Evolutionary conservation across 1,140 invertebrate genomes (phyloP).

Genomic region (Drosophila mojavensis): DNA sequence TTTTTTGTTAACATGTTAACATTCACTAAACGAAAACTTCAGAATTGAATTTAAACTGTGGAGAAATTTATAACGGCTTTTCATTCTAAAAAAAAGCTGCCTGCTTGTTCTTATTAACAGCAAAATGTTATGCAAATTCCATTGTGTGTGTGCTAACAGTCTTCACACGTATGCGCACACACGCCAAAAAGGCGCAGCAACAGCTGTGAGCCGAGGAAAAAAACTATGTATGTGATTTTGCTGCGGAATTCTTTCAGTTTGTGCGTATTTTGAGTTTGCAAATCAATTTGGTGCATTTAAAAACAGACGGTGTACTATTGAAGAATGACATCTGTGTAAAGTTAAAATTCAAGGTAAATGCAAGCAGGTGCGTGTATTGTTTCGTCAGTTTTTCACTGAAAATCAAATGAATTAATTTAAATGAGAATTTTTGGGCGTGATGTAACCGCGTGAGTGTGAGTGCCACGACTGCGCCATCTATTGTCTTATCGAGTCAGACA

Average conservation of each 20-base stretch:
- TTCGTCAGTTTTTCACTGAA: not conserved
- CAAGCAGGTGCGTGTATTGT: not conserved
- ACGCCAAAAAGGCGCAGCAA: slow-evolving; percentile 21
- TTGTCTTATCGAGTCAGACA: slow-evolving; percentile 23
- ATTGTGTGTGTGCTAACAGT: slow-evolving; percentile 17
- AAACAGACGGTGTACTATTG: slow-evolving; percentile 34
- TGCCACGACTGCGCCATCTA: slow-evolving; percentile 49
- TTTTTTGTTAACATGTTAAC: not conserved
- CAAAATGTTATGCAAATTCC: not conserved
- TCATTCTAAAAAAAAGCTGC: not conserved
- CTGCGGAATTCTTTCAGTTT: slow-evolving; percentile 66
- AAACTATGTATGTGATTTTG: slow-evolving; percentile 21
- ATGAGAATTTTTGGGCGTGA: slow-evolving; percentile 67
- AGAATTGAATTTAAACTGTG: not conserved
- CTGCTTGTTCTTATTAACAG: not conserved
- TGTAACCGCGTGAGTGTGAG: slow-evolving; percentile 64
- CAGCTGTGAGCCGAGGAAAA: slow-evolving; percentile 34
- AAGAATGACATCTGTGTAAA: slow-evolving; percentile 65
- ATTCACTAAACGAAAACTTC: not conserved
- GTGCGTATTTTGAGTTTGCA: slow-evolving; percentile 61
- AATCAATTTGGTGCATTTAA: slow-evolving; percentile 63
- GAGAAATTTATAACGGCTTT: not conserved
- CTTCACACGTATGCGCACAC: slow-evolving; percentile 5
- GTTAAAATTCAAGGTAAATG: slow-evolving; percentile 60
- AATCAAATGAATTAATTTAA: slow-evolving; percentile 45